Percentiles rank a stretch among this genome's conserved stretches.
Evolutionary conservation across 2,888 invertebrate species (phyloP).

Genomic region (Rhagophthalmus giganteus): DNA sequence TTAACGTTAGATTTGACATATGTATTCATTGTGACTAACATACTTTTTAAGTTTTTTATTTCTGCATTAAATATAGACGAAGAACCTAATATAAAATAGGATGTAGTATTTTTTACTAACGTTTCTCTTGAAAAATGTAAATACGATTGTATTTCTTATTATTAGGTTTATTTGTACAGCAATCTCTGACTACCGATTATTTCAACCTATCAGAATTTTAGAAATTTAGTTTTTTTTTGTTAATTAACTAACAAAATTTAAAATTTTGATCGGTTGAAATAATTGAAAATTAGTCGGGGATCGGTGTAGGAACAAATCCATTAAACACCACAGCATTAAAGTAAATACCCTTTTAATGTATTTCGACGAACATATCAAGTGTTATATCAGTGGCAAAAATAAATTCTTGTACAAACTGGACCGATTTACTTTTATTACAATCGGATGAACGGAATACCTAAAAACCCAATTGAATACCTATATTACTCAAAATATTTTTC

Average conservation of each 20-base stretch:
- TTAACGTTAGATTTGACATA: constrained; percentile 10
- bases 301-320: too few species aligned
- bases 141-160: constrained; percentile 24
- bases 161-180: constrained; percentile 3
- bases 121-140: constrained; percentile 25
- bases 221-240: too few species aligned
- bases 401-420: constrained; percentile 18
- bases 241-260: too few species aligned
- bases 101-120: constrained; percentile 29
- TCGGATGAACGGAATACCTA: not conserved
- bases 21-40: constrained; percentile 17
- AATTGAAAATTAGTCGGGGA: too few species aligned
- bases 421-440: not conserved
- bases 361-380: constrained; percentile 22
- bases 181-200: too few species aligned
- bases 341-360: constrained; percentile 3
- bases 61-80: constrained; percentile 21
- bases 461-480: too few species aligned
- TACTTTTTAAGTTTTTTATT: constrained; percentile 12
- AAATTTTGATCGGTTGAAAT: too few species aligned
- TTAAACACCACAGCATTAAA: too few species aligned
- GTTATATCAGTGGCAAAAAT: constrained; percentile 20
- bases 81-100: constrained; percentile 16
- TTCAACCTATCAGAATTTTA: too few species aligned
- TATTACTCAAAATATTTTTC: not conserved